Evolutionary conservation across 1,140 invertebrate species (phyloP).

Genomic region (Lasaia peninsularis): DNA sequence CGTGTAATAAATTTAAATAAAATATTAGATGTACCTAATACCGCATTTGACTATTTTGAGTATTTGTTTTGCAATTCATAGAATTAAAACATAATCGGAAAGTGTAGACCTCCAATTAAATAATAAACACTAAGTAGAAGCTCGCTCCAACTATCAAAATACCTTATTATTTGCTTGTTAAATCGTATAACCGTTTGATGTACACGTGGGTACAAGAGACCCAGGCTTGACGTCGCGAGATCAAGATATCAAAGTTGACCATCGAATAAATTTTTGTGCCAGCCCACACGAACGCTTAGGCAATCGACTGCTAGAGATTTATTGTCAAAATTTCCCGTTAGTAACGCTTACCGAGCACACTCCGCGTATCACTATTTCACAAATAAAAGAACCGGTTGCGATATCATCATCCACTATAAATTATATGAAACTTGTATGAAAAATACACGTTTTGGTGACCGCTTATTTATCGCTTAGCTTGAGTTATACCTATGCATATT

Average conservation of each 20-base stretch:
- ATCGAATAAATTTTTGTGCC: slow-evolving; percentile 70
- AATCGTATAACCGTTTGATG: slow-evolving; percentile 38
- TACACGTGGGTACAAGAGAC: slow-evolving; percentile 33
- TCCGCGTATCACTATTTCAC: slow-evolving; percentile 75
- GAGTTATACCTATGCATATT: slow-evolving; percentile 64
- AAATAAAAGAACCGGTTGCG: slow-evolving; percentile 76
- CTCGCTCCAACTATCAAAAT: slow-evolving; percentile 34
- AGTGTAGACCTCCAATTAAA: neutral
- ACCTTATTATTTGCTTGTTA: slow-evolving; percentile 27
- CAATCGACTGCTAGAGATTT: slow-evolving; percentile 74
- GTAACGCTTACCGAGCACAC: slow-evolving; percentile 73
- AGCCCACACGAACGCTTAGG: slow-evolving; percentile 72
- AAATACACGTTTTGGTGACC: slow-evolving; percentile 69
- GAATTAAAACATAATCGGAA: neutral
- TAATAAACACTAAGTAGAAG: slow-evolving; percentile 29
- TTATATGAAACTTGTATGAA: slow-evolving; percentile 72
- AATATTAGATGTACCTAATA: too few species aligned
- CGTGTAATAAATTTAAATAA: too few species aligned
- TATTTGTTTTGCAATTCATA: too few species aligned
- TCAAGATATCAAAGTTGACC: slow-evolving; percentile 70
- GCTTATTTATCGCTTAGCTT: slow-evolving; percentile 72
- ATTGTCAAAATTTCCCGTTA: slow-evolving; percentile 76
- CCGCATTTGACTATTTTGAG: too few species aligned
- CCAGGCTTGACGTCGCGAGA: slow-evolving; percentile 51
- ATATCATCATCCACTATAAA: slow-evolving; percentile 75